Evolutionary conservation across 2,797 vertebrate species (phyloP).

Genomic region (Vespertilio murinus): DNA sequence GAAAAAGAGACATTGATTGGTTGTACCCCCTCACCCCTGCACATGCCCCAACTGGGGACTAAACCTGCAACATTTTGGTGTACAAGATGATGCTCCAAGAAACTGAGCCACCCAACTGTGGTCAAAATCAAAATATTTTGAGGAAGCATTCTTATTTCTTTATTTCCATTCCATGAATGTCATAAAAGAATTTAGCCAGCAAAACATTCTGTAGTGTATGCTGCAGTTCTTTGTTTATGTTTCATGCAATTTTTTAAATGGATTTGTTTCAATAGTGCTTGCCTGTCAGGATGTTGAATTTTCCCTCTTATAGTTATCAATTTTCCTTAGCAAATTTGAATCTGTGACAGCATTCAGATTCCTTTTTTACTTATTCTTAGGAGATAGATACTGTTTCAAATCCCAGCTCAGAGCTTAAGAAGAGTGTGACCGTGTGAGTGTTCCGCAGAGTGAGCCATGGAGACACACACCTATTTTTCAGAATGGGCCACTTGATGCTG

Average conservation of each 20-base stretch:
- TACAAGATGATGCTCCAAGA: neutral
- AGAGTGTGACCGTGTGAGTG: neutral
- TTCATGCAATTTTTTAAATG: neutral
- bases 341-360: constrained; percentile 29
- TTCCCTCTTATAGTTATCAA: constrained; percentile 23
- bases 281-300: constrained; percentile 18
- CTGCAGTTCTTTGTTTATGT: neutral
- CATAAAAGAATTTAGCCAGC: constrained; percentile 31
- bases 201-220: neutral
- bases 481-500: neutral
- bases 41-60: neutral
- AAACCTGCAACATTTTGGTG: neutral
- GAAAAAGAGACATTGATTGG: neutral
- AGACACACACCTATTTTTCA: neutral
- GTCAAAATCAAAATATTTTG: constrained; percentile 29
- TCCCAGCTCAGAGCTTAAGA: neutral
- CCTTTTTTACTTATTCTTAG: neutral
- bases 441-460: neutral
- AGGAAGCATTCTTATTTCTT: neutral
- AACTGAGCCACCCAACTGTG: neutral
- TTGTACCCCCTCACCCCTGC: neutral
- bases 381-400: neutral
- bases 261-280: constrained; percentile 35
- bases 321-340: constrained; percentile 37
- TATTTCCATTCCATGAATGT: neutral